Evolutionary conservation across 2,797 vertebrate species (phyloP), one percentile per base, ranked within the genome.

Genomic region (Choloepus didactylus): DNA sequence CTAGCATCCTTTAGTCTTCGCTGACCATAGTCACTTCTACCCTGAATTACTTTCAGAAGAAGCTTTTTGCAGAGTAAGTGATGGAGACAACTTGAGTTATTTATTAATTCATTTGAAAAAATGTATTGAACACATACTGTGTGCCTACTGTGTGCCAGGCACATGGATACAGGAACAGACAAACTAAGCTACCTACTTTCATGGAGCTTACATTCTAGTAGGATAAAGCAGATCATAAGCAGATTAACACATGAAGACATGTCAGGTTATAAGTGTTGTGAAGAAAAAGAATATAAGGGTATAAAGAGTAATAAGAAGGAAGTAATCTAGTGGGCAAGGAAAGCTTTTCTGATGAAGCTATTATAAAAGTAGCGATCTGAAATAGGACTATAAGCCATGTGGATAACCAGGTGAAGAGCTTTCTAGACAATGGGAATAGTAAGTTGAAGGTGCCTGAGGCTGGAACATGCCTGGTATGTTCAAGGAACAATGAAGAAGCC

Each of bases 21-120:
- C 83, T 95, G 54, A 41, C 19, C 27, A 35, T 19, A 62, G 2
- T 87, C 54, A 64, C 25, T 91, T 80, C n/a, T 85, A 49, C 23
- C 85, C 21, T 87, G 60, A 95, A 69, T 94, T 90, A 75, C 81
- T 87, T 85, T 85, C 31, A 84, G 46, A 94, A 95, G 83, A 93
- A 89, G 18, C 41, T 95, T 76, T 19, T 95, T 95, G 86, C 35
- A 84, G 38, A 15, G 18, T 94, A 93, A 91, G 10, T 97, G 23
- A 64, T 87, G 27, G 72, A 96, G 64, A 87, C 12, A 27, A 38
- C 29, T 87, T 82, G 4, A 73, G 14, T 72, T 95, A 69, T 35
- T 91, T 92, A 23, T 94, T 69, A 83, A 80, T 86, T 93, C 70
- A 77, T 64, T 84, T 60, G 91, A 9, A 59, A 87, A 94, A 96